phyloP scores from a whole-genome alignment of 2,113 vertebrate genomes.

The Nothoprocta pentlandii region DNA sequence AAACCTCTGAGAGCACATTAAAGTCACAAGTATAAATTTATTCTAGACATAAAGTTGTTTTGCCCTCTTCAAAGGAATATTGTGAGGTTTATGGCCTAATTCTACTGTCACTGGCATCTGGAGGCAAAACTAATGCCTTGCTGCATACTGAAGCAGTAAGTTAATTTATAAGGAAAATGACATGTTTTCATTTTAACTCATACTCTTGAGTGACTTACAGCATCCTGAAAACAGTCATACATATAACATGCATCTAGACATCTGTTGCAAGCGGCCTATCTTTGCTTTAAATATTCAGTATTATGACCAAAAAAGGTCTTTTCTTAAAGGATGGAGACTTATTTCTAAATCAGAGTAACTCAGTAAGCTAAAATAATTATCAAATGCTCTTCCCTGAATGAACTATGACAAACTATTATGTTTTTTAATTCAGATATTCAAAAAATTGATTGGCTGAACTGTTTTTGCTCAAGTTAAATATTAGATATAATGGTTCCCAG shows the following conservation, averaged over 20 bases:
- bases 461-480: neutral
- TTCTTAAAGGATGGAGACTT: neutral
- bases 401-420: neutral
- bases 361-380: neutral
- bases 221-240: neutral
- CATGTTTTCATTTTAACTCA: constrained; percentile 11
- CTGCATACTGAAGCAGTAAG: neutral
- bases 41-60: neutral
- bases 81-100: constrained; percentile 1
- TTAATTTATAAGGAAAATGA: constrained; percentile 35
- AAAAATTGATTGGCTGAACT: neutral
- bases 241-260: neutral
- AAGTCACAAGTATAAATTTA: constrained; percentile 1
- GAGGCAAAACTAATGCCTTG: neutral
- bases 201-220: neutral
- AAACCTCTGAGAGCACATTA: neutral
- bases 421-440: neutral
- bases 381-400: neutral
- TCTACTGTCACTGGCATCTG: neutral
- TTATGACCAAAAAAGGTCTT: neutral
- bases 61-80: neutral
- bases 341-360: neutral
- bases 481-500: neutral
- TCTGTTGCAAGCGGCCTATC: neutral
- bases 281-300: constrained; percentile 11